A percentile compares a stretch with the other conserved stretches of the same genome.
Evolutionary conservation across 2,113 vertebrate genomes (phyloP).

Genomic region (Leptodactylus fuscus): DNA sequence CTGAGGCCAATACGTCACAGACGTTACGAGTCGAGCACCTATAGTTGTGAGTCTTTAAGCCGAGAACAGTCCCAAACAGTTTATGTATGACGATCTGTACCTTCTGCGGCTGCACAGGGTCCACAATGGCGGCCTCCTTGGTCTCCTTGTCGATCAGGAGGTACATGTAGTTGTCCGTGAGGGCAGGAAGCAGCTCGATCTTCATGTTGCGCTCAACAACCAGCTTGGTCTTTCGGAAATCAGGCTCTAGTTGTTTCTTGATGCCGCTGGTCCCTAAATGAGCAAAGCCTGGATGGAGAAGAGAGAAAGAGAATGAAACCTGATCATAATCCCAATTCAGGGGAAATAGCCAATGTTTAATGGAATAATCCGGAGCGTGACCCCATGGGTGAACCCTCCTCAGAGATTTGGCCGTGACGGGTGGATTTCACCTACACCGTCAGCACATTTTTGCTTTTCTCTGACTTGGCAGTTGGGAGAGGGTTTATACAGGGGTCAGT

Average conservation of each 20-base stretch:
- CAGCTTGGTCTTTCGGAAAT: slow-evolving; percentile 71
- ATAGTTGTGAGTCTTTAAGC: too few species aligned
- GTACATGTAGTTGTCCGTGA: slow-evolving; percentile 99
- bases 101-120: slow-evolving; percentile 94
- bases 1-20: too few species aligned
- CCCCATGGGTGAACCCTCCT: background rate
- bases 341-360: background rate
- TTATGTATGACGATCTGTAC: too few species aligned
- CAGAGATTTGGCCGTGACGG: background rate
- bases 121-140: slow-evolving; percentile 89
- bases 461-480: background rate
- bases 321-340: background rate
- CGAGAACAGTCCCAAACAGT: too few species aligned
- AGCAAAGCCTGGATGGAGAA: slow-evolving; percentile 70
- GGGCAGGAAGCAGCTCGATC: slow-evolving; percentile 89
- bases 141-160: slow-evolving; percentile 90
- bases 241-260: slow-evolving; percentile 60
- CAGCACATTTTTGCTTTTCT: slow-evolving; percentile 19
- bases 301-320: background rate
- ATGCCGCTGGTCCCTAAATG: slow-evolving; percentile 69
- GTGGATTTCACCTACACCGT: background rate
- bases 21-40: too few species aligned
- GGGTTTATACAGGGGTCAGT: background rate
- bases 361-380: background rate
- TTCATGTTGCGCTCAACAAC: slow-evolving; percentile 84